Conservation (phyloP, 2,888 invertebrate species). For the Hedya salicella region DNA sequence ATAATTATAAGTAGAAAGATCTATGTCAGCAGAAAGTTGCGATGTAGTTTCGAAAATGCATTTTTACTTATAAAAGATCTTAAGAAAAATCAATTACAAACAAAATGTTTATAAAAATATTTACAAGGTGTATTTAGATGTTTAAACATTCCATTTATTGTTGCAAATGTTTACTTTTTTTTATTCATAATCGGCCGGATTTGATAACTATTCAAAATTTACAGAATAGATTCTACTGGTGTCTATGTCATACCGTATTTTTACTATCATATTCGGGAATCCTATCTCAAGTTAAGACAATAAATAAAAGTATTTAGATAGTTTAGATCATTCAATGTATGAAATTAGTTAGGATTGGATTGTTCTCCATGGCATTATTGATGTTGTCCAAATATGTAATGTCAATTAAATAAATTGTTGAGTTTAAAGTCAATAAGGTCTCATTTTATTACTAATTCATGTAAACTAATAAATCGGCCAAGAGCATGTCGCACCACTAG, state of each 20-base stretch:
- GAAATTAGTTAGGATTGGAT: constrained; percentile 46
- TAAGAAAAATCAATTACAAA: constrained; percentile 11
- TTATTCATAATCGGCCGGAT: constrained; percentile 20
- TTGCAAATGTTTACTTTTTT: constrained; percentile 15
- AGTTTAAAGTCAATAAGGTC: constrained; percentile 43
- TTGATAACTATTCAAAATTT: constrained; percentile 25
- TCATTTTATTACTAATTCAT: neutral
- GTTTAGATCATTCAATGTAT: constrained; percentile 39
- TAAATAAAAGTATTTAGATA: constrained; percentile 54
- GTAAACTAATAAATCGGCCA: no score
- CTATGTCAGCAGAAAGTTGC: neutral
- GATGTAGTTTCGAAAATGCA: constrained; percentile 7
- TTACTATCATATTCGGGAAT: constrained; percentile 47
- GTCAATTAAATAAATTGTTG: constrained; percentile 75
- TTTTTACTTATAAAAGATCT: constrained; percentile 14
- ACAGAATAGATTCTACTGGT: constrained; percentile 14
- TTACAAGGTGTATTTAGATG: constrained; percentile 7
- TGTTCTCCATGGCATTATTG: constrained; percentile 54
- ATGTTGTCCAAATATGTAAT: constrained; percentile 63
- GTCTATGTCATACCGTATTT: constrained; percentile 39
- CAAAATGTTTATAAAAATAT: constrained; percentile 5
- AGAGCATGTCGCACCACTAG: no score
- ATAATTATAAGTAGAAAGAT: constrained; percentile 24
- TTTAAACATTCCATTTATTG: constrained; percentile 54
- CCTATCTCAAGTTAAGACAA: constrained; percentile 65